Evolutionary conservation across 2,797 vertebrate species (phyloP).

Genomic region (Caiman crocodilus): DNA sequence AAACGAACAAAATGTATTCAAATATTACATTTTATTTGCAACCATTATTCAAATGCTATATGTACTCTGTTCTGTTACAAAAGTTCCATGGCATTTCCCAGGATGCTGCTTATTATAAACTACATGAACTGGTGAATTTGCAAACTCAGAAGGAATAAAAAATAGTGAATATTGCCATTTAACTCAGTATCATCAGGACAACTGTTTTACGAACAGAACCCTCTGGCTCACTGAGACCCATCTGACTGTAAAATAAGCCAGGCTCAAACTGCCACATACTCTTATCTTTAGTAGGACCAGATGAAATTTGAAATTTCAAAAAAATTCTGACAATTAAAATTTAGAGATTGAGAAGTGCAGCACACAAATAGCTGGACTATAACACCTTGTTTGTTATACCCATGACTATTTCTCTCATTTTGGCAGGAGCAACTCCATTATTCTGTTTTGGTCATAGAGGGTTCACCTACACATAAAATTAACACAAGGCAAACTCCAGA

Average conservation of each 20-base stretch:
- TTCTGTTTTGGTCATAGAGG: not conserved
- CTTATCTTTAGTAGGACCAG: not conserved
- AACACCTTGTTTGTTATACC: too few relatives aligned
- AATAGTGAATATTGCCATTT: not conserved
- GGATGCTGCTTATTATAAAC: not conserved
- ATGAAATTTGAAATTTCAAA: not conserved
- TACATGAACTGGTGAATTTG: not conserved
- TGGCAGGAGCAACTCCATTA: not conserved
- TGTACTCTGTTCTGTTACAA: not conserved
- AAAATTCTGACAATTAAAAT: not conserved
- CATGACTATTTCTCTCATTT: not conserved
- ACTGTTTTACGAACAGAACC: not conserved
- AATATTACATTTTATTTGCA: not conserved
- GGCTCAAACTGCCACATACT: too few relatives aligned
- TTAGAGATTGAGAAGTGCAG: not conserved
- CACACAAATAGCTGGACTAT: too few relatives aligned
- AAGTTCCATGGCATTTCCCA: not conserved
- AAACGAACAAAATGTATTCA: not conserved
- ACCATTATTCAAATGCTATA: not conserved
- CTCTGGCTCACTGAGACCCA: not conserved
- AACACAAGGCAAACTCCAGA: too few relatives aligned
- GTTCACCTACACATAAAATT: too few relatives aligned
- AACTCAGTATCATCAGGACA: not conserved
- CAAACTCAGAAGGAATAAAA: not conserved
- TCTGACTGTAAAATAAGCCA: not conserved